phyloP scores from a whole-genome alignment of 92 coral and sea anemone genomes.

The Zoanthus sociatus region DNA sequence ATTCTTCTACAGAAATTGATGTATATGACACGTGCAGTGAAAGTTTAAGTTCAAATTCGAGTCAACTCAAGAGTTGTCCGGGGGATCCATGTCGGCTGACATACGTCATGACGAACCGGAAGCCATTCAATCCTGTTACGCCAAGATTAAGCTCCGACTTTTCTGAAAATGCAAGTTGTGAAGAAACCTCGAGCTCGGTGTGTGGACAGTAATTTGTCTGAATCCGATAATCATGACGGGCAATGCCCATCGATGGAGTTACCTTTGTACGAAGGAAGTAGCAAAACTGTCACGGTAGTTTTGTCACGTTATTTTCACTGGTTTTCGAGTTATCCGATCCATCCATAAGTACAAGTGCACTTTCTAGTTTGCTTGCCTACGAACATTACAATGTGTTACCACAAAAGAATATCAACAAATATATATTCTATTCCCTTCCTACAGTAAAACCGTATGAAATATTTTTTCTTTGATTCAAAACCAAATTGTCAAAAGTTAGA shows the following conservation, averaged over 20 bases:
- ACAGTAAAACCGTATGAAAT: too few relatives aligned
- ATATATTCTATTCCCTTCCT: too few relatives aligned
- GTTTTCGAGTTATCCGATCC: constrained; percentile 61
- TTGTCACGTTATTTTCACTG: constrained; percentile 62
- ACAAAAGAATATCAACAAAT: neutral
- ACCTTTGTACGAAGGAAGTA: constrained; percentile 48
- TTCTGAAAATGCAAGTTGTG: constrained; percentile 29
- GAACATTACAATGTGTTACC: constrained; percentile 19
- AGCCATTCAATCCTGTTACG: neutral
- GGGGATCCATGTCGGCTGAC: neutral
- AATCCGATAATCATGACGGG: neutral
- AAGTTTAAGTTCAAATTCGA: constrained; percentile 24
- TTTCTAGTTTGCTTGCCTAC: constrained; percentile 47
- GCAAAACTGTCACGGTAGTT: constrained; percentile 52
- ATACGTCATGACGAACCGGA: constrained; percentile 7
- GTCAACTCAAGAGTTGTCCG: constrained; percentile 1
- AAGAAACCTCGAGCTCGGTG: constrained; percentile 4
- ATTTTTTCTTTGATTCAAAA: too few relatives aligned
- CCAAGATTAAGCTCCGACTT: constrained; percentile 1
- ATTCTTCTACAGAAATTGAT: neutral
- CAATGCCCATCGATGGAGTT: neutral
- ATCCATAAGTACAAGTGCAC: constrained; percentile 58
- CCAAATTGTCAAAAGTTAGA: too few relatives aligned
- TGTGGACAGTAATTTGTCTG: neutral
- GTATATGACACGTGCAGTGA: neutral